Base-by-base conservation (phyloP, 1,140 invertebrate genomes). In the Phocides pigmalion region DNA sequence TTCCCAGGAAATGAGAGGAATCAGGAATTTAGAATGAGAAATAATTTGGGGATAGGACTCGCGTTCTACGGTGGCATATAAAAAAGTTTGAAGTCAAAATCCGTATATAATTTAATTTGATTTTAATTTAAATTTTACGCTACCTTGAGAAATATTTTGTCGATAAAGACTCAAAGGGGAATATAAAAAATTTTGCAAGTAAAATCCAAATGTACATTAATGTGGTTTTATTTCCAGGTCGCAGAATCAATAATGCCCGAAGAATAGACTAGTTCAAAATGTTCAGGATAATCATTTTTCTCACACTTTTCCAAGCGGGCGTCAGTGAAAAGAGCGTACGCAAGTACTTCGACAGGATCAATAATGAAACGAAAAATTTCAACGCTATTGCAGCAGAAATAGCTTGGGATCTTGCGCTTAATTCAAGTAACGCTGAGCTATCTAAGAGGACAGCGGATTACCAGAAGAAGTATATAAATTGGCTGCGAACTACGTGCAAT, bases 401-500 rank as follows among this genome's bases (percentile, higher is more conserved):
- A 6, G 12, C 14, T n/a, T 41, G 39, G 39, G 39, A 17, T 6
- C 15, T 41, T 0, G 0, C 39, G 4, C 8, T 41, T 14, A 41
- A 41, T 8, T 74, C 81, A 51, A 32, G 32, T 35, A 68, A 73
- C 17, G 15, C 44, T 8, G 68, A 73, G n/a, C 14, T 77, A 9
- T 20, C 64, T 4, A 12, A 28, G 0, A 72, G 41, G 15, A 50
- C 66, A 0, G 64, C 56, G 2, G 61, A 66, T 5, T 82, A 79
- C 35, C 69, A 77, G 44, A 69, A 64, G 50, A 66, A 68, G n/a
- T 39, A 63, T 28, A 59, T 84, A 20, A 25, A 2, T 41, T 84
- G 81, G 81, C 73, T 75, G 65, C 69, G 64, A n/a, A 54, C 46
- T 11, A 67, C 51, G 0, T 84, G 82, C 62, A 53, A 59, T 46